Evolutionary conservation across 2,113 vertebrate species (phyloP).

Genomic region (Triplophysa rosa): DNA sequence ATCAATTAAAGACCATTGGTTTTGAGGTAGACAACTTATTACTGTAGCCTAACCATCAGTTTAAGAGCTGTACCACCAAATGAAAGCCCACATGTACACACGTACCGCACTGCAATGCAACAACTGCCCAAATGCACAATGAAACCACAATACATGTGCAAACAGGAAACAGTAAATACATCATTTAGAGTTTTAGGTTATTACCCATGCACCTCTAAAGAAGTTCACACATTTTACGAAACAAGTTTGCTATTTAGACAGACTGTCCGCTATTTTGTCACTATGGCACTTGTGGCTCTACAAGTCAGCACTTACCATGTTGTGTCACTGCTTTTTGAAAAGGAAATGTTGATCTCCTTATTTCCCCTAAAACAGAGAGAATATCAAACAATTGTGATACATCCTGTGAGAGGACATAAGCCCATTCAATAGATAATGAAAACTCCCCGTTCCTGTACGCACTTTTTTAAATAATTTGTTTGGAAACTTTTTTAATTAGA

Average conservation of each 20-base stretch:
- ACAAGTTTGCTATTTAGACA: background rate
- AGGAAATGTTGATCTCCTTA: constrained; percentile 62
- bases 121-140: background rate
- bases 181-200: background rate
- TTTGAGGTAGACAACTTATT: background rate
- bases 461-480: background rate
- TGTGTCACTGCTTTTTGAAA: constrained; percentile 51
- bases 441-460: no score
- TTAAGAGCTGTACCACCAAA: background rate
- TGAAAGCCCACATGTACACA: background rate
- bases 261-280: background rate
- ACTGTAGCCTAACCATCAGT: background rate
- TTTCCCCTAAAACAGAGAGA: constrained; percentile 56
- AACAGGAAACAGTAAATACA: background rate
- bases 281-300: background rate
- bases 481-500: background rate
- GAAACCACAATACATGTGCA: background rate
- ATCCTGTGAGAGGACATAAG: background rate
- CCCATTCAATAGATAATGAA: background rate
- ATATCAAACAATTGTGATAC: background rate
- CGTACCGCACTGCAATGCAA: background rate
- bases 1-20: background rate
- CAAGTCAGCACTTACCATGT: constrained; percentile 54
- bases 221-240: background rate
- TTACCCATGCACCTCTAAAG: background rate